Conservation (phyloP, 2,888 invertebrate species). For the Dasypogon diadema region DNA sequence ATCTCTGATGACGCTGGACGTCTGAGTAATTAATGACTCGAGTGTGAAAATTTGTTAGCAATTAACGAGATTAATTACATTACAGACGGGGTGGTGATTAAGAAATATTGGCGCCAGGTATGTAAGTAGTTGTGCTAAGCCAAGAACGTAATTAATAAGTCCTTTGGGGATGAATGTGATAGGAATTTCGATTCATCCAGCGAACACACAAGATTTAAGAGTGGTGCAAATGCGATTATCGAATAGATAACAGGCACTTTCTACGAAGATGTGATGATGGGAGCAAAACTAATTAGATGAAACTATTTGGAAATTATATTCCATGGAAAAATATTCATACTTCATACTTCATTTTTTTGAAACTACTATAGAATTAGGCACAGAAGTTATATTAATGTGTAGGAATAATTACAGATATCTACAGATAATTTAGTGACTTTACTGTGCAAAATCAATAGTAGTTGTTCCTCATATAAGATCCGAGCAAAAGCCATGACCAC, state of each 20-base stretch:
- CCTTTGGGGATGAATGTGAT: slow-evolving; percentile 15
- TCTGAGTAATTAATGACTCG: slow-evolving; percentile 44
- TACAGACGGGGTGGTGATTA: slow-evolving; percentile 37
- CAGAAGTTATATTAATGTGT: too few relatives aligned
- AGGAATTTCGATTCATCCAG: slow-evolving; percentile 11
- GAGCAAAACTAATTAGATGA: too few relatives aligned
- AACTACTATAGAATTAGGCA: too few relatives aligned
- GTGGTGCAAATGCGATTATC: not conserved
- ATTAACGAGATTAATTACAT: slow-evolving; percentile 51
- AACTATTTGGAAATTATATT: too few relatives aligned
- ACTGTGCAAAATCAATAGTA: too few relatives aligned
- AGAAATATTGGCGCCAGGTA: slow-evolving; percentile 14
- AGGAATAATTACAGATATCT: too few relatives aligned
- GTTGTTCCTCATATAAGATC: too few relatives aligned
- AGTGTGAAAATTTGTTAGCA: slow-evolving; percentile 52
- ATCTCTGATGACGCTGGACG: slow-evolving; percentile 48
- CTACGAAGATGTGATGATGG: not conserved
- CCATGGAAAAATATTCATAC: too few relatives aligned
- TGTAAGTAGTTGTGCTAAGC: not conserved
- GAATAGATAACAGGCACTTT: not conserved
- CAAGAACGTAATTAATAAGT: slow-evolving; percentile 27
- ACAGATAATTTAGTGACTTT: too few relatives aligned
- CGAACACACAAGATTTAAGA: too few relatives aligned
- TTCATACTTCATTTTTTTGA: too few relatives aligned
- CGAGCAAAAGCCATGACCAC: too few relatives aligned